phyloP scores from a whole-genome alignment of 2,888 invertebrate species.

The Alloplasta piceator region DNA sequence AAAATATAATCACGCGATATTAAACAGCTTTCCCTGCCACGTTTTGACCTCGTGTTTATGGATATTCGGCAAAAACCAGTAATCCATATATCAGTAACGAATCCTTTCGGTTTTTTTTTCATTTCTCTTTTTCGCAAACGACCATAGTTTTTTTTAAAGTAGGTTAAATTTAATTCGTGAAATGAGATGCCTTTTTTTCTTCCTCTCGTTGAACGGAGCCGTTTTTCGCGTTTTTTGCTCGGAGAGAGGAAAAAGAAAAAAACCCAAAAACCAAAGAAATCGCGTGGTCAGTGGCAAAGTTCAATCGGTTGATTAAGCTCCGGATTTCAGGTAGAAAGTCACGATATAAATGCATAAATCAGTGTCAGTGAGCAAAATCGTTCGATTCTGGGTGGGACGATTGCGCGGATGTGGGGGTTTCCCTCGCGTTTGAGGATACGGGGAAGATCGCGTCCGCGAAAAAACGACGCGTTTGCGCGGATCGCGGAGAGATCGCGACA shows the following conservation, averaged over 20 bases:
- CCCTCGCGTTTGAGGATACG: too few species aligned
- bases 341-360: conserved; percentile 43
- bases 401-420: too few species aligned
- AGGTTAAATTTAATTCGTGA: too few species aligned
- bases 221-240: neutral
- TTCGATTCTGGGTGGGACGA: conserved; percentile 1
- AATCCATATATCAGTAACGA: too few species aligned
- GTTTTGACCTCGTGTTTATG: too few species aligned
- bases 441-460: too few species aligned
- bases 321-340: conserved; percentile 67
- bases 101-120: conserved; percentile 4
- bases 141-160: neutral
- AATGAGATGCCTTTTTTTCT: neutral
- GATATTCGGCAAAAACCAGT: too few species aligned
- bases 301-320: conserved; percentile 61
- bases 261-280: neutral
- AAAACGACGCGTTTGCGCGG: too few species aligned
- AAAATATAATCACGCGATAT: too few species aligned
- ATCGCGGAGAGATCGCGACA: conserved; percentile 26
- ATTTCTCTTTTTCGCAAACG: conserved; percentile 13
- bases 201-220: neutral
- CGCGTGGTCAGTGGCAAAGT: conserved; percentile 6
- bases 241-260: neutral
- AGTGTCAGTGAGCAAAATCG: neutral
- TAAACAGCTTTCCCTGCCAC: too few species aligned